Conservation (phyloP, 2,888 invertebrate species). For the Sericinus montela region DNA sequence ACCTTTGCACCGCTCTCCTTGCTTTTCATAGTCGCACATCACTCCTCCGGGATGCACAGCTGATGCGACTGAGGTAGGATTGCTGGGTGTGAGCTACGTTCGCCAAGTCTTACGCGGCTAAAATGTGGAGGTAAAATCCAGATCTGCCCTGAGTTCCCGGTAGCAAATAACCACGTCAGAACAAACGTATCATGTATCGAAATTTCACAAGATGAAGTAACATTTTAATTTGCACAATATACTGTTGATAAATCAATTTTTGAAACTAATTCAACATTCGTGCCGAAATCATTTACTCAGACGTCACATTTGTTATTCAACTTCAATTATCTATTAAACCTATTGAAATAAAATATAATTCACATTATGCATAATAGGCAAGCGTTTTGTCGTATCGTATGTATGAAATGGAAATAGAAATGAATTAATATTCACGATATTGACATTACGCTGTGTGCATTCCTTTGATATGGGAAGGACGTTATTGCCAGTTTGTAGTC, state of each 20-base stretch:
- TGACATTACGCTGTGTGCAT: constrained; percentile 2
- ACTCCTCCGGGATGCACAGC: no score
- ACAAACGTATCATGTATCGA: no score
- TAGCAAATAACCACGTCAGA: no score
- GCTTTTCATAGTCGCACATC: no score
- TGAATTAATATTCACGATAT: constrained; percentile 10
- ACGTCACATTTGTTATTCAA: not conserved
- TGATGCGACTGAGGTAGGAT: no score
- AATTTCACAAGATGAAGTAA: no score
- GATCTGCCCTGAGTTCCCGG: no score
- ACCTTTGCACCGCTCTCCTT: no score
- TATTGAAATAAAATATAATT: not conserved
- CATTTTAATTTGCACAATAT: no score
- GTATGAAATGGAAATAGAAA: constrained; percentile 7
- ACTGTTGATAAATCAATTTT: not conserved
- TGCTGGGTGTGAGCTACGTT: no score
- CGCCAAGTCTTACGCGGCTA: no score
- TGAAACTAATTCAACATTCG: not conserved
- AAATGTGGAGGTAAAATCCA: no score
- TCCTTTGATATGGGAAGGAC: constrained; percentile 5
- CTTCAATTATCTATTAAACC: not conserved
- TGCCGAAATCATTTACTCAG: constrained; percentile 1
- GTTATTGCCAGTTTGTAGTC: not conserved
- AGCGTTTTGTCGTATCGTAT: constrained; percentile 7
- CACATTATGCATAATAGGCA: not conserved